Evolutionary conservation across 2,888 invertebrate species (phyloP), one percentile per base, ranked within the genome.

Genomic region (Noctua comes): DNA sequence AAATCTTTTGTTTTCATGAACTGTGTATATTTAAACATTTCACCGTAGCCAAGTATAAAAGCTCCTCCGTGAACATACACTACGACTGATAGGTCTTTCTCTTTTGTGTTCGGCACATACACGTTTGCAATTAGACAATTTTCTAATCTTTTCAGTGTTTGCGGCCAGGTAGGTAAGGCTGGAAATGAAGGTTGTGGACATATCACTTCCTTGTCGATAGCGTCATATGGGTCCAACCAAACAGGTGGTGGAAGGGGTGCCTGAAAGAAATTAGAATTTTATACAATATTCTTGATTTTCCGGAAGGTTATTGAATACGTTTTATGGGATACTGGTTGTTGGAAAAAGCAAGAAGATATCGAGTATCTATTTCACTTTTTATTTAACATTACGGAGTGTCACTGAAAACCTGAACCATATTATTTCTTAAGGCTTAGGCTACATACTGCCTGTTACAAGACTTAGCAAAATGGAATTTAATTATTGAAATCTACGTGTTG

Each of bases 121-220:
- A 96, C 91, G 80, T 94, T 96, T 16, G 94, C 90, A 31, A 94
- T 89, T 2, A 96, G 90, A 76, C 96, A 96, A 62, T 95, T 92
- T 77, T 95, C 95, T 69, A 89, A 86, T 71, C 80, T 79, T 0
- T 66, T 71, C 66, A 82, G 83, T 8, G 78, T 77, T 54, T 70
- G 62, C 7, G 66, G 48, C 31, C 65, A 46, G 24, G 16, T 24
- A 3, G n/a, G n/a, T n/a, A 72, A 4, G 36, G 54, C 40, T 36
- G 70, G 24, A 0, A 68, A 21, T 43, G 24, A n/a, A 31, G 81
- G 59, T 85, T 92, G 91, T 31, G 91, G 92, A 51, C 93, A 93
- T 66, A 91, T 79, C 2, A 92, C 89, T 0, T 80, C 76, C 57
- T 88, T 88, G 46, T 93, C 88, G 6, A 90, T 82, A 13, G 91